phyloP scores from a whole-genome alignment of 2,113 vertebrate genomes.

The Istiophorus platypterus region DNA sequence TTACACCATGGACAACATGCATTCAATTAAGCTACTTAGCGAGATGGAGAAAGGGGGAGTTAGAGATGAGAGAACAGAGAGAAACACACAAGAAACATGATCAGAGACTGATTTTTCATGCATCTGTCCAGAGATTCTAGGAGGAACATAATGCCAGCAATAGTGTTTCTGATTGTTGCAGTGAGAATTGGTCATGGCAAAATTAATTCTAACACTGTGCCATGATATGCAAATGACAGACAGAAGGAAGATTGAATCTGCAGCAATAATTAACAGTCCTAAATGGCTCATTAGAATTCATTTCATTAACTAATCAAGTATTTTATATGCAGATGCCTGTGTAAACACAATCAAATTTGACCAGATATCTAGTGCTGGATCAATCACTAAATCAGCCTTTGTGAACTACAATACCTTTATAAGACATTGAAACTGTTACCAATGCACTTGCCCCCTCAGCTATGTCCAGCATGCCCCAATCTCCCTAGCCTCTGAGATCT shows the following conservation, averaged over 20 bases:
- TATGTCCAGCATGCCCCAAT: not conserved
- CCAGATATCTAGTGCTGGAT: not conserved
- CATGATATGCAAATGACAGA: constrained; percentile 59
- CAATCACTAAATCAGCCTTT: not conserved
- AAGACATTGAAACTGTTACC: not conserved
- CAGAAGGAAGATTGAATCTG: constrained; percentile 47
- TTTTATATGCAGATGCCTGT: constrained; percentile 15
- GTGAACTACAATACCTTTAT: not conserved
- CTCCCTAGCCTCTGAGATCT: not conserved
- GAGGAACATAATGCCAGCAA: constrained; percentile 32
- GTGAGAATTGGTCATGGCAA: constrained; percentile 56
- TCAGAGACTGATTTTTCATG: constrained; percentile 49
- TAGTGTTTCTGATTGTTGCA: constrained; percentile 51
- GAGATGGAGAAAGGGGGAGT: not conserved
- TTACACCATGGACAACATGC: constrained; percentile 2
- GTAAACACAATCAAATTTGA: not conserved
- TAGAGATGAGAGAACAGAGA: not conserved
- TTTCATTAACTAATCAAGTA: constrained; percentile 49
- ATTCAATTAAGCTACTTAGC: constrained; percentile 29
- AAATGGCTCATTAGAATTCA: constrained; percentile 60
- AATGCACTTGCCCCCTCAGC: not conserved
- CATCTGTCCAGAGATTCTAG: constrained; percentile 56
- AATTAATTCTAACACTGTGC: constrained; percentile 52
- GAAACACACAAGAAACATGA: constrained; percentile 39
- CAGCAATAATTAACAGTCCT: constrained; percentile 62